phyloP scores from a whole-genome alignment of 2,888 invertebrate genomes.

The Drosophila dives region DNA sequence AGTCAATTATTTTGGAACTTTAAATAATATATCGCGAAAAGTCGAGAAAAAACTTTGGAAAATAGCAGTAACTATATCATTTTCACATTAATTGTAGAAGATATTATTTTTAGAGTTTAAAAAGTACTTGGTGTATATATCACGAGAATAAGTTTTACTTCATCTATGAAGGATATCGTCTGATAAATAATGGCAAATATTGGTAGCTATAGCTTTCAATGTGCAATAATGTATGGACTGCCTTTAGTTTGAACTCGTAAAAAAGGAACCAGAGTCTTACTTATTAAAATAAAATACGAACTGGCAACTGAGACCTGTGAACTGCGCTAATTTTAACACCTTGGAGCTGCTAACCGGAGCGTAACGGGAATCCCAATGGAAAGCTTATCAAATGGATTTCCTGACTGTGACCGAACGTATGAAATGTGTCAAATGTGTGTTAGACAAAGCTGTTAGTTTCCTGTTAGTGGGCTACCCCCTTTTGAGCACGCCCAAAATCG shows the following conservation, averaged over 20 bases:
- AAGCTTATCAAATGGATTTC: conserved; percentile 57
- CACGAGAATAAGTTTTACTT: not conserved
- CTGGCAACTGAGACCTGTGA: conserved; percentile 27
- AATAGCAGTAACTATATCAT: not conserved
- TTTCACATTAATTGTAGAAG: not conserved
- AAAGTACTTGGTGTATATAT: not conserved
- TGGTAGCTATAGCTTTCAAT: not conserved
- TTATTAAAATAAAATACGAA: conserved; percentile 36
- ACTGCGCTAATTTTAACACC: conserved; percentile 41
- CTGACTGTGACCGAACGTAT: conserved; percentile 25
- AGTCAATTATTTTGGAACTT: not conserved
- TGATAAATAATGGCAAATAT: not conserved
- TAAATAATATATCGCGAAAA: not conserved
- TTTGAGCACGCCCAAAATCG: conserved; percentile 19
- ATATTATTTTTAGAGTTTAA: not conserved
- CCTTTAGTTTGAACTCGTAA: not conserved
- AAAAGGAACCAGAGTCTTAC: not conserved
- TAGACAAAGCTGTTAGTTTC: conserved; percentile 6
- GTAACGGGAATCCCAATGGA: conserved; percentile 23
- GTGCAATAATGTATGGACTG: not conserved
- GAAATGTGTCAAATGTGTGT: conserved; percentile 27
- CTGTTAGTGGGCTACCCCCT: conserved; percentile 13
- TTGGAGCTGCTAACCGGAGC: not conserved
- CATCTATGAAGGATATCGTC: not conserved
- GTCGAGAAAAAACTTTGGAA: not conserved